Conservation (phyloP, 2,113 vertebrate species). For the Lates calcarifer region DNA sequence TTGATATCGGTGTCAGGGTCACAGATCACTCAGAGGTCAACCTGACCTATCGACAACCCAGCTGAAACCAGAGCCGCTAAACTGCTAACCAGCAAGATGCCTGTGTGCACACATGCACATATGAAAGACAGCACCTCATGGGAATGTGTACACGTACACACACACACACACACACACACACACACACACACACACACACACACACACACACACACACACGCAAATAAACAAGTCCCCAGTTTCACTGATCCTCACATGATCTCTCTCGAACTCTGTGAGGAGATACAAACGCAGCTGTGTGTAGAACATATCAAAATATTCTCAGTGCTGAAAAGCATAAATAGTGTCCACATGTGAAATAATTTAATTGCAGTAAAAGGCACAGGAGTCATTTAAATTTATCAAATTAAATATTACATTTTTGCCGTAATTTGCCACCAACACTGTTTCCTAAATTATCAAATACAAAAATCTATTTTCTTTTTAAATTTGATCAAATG, state of each 20-base stretch:
- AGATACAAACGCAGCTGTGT: background rate
- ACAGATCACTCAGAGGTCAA: conserved; percentile 60
- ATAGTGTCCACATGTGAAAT: background rate
- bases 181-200: conserved; percentile 2
- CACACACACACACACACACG: conserved; percentile 17
- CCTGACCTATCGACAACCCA: conserved; percentile 63
- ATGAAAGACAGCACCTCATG: conserved; percentile 33
- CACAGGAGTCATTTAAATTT: background rate
- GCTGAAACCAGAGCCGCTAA: conserved; percentile 73
- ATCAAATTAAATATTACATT: too few relatives aligned
- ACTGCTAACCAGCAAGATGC: conserved; percentile 42
- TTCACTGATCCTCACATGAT: conserved; percentile 8
- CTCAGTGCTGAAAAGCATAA: background rate
- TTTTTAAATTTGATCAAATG: background rate
- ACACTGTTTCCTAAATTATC: background rate
- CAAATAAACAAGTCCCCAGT: background rate
- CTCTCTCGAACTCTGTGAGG: conserved; percentile 24
- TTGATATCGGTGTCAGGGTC: conserved; percentile 63
- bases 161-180: conserved; percentile 21
- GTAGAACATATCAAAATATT: background rate
- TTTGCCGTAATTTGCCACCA: background rate
- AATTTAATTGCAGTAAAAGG: background rate
- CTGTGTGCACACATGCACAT: conserved; percentile 49
- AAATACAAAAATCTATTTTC: background rate
- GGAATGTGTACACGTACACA: conserved; percentile 29